Percentiles rank a stretch among this genome's conserved stretches.
phyloP scores from a whole-genome alignment of 2,888 invertebrate species.

The Lymantria dispar region DNA sequence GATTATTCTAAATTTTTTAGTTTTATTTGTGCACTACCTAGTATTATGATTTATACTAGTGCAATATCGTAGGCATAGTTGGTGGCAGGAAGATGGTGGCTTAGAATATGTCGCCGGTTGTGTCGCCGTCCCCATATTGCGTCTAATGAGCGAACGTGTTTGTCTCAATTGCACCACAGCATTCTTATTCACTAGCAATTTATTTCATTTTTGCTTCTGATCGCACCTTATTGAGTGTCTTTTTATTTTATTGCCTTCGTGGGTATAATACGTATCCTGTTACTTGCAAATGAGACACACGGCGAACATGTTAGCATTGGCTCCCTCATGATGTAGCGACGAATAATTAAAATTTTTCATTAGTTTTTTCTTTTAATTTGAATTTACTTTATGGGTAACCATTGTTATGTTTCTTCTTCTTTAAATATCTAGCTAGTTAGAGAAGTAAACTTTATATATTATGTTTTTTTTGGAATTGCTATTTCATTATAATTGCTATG shows the following conservation, averaged over 20 bases:
- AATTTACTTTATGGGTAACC: constrained; percentile 33
- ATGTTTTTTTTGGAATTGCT: too few relatives aligned
- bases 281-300: constrained; percentile 81
- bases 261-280: constrained; percentile 80
- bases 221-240: constrained; percentile 81
- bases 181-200: constrained; percentile 81
- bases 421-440: too few relatives aligned
- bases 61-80: constrained; percentile 10
- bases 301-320: constrained; percentile 66
- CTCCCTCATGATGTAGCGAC: constrained; percentile 68
- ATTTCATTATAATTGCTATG: too few relatives aligned
- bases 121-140: constrained; percentile 33
- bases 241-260: constrained; percentile 80
- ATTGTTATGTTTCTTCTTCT: constrained; percentile 18
- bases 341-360: constrained; percentile 71
- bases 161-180: constrained; percentile 78
- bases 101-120: constrained; percentile 31
- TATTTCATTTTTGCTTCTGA: constrained; percentile 82
- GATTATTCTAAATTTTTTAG: too few relatives aligned
- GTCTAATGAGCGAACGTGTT: constrained; percentile 81
- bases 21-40: too few relatives aligned
- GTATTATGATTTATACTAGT: constrained; percentile 17
- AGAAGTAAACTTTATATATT: too few relatives aligned
- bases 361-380: constrained; percentile 36
- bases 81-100: constrained; percentile 18